phyloP scores from a whole-genome alignment of 2,888 invertebrate genomes.

The Scotopteryx bipunctaria region DNA sequence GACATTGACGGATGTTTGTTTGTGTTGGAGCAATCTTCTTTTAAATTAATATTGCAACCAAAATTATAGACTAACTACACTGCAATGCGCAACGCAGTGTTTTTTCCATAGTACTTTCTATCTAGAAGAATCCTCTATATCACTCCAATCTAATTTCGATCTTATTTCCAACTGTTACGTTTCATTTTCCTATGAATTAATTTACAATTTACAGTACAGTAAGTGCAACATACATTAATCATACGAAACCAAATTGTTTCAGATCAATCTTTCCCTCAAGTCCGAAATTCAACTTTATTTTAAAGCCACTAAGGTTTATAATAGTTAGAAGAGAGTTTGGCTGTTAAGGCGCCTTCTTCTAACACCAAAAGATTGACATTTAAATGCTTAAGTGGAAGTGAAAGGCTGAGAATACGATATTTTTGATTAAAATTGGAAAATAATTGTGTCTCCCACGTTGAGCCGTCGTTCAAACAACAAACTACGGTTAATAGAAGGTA shows the following conservation, averaged over 20 bases:
- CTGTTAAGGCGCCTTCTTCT: constrained; percentile 59
- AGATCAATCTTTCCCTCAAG: constrained; percentile 45
- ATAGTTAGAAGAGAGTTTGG: constrained; percentile 27
- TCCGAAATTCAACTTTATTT: constrained; percentile 43
- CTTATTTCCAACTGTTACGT: constrained; percentile 10
- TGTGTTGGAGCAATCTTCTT: constrained; percentile 15
- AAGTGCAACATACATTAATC: constrained; percentile 75
- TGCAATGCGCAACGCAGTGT: constrained; percentile 64
- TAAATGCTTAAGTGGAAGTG: constrained; percentile 82
- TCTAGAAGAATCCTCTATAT: constrained; percentile 14
- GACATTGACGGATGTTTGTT: constrained; percentile 35
- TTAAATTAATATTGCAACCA: constrained; percentile 49
- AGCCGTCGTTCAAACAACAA: constrained; percentile 47
- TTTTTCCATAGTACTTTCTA: constrained; percentile 69
- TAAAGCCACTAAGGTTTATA: constrained; percentile 39
- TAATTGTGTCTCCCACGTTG: constrained; percentile 82
- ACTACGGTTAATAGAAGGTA: constrained; percentile 51
- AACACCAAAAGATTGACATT: constrained; percentile 78
- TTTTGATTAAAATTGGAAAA: constrained; percentile 83
- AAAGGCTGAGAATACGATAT: constrained; percentile 78
- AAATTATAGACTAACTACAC: constrained; percentile 46
- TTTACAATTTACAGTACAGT: constrained; percentile 52
- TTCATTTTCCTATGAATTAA: constrained; percentile 21
- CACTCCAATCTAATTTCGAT: constrained; percentile 46
- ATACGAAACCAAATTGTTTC: constrained; percentile 77